A percentile compares a stretch with the other conserved stretches of the same genome.
phyloP scores from a whole-genome alignment of 2,113 vertebrate species.

The Laticauda laticaudata region DNA sequence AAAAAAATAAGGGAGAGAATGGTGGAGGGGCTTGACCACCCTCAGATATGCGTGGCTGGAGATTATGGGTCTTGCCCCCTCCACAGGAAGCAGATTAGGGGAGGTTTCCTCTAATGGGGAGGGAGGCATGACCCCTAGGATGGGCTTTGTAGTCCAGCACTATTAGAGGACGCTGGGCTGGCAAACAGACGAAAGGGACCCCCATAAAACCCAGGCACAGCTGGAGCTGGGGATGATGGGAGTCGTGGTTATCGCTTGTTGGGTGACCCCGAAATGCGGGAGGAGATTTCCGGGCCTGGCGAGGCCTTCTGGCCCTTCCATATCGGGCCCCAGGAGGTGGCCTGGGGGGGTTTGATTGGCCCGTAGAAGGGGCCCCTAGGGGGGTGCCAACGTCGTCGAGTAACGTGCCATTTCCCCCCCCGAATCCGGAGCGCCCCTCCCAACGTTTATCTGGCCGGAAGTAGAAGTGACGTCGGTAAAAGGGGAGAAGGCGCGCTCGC shows the following conservation, averaged over 20 bases:
- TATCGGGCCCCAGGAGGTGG: too few relatives aligned
- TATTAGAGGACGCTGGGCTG: not conserved
- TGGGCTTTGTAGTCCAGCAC: not conserved
- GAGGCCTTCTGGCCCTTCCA: too few relatives aligned
- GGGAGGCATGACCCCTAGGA: not conserved
- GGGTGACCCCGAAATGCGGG: not conserved
- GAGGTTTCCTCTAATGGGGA: fast-evolving
- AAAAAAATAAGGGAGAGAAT: not conserved
- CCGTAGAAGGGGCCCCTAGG: too few relatives aligned
- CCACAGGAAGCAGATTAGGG: not conserved
- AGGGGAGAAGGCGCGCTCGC: fast-evolving
- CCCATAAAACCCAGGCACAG: not conserved
- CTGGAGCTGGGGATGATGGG: not conserved
- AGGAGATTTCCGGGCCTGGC: not conserved
- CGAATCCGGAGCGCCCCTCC: not conserved
- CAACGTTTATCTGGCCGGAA: not conserved
- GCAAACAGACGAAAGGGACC: not conserved
- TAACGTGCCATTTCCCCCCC: not conserved
- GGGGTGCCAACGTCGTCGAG: too few relatives aligned
- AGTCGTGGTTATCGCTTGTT: not conserved
- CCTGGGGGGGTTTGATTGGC: too few relatives aligned
- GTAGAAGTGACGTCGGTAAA: not conserved
- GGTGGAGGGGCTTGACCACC: not conserved
- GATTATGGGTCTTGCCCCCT: not conserved
- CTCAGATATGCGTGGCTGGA: not conserved